Evolutionary conservation across 2,113 vertebrate genomes (phyloP).

Genomic region (Typhlomys cinereus): DNA sequence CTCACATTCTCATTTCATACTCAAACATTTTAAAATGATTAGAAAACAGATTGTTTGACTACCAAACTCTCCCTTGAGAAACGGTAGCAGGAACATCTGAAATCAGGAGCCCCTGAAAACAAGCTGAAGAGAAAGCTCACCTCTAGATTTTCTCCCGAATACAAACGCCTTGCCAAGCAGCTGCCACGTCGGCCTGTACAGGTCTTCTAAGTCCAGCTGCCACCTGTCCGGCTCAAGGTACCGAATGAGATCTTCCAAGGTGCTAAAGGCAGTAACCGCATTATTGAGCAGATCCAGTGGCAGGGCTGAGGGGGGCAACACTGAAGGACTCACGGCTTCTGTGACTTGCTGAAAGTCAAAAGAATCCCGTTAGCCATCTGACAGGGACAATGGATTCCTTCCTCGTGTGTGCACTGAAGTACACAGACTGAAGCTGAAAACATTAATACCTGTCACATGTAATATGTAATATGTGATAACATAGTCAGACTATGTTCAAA

Average conservation of each 20-base stretch:
- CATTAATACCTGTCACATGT: too few relatives aligned
- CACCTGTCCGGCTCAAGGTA: conserved; percentile 97
- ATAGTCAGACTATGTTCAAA: not conserved
- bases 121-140: conserved; percentile 81
- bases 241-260: conserved; percentile 97
- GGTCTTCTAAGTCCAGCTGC: conserved; percentile 96
- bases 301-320: conserved; percentile 85
- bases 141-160: conserved; percentile 94
- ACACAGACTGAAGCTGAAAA: not conserved
- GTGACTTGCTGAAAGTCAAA: conserved; percentile 86
- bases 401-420: rapidly evolving
- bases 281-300: conserved; percentile 92
- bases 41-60: not conserved
- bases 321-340: conserved; percentile 85
- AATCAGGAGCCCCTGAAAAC: not conserved
- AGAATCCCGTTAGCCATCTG: conserved; percentile 58
- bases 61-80: not conserved
- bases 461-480: too few relatives aligned
- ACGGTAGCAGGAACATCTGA: not conserved
- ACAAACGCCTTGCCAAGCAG: conserved; percentile 95
- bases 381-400: not conserved
- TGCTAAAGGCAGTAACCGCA: conserved; percentile 89
- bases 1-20: not conserved
- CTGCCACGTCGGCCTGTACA: conserved; percentile 96
- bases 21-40: not conserved